phyloP scores from a whole-genome alignment of 2,113 vertebrate species.

The Pomatostomus ruficeps region DNA sequence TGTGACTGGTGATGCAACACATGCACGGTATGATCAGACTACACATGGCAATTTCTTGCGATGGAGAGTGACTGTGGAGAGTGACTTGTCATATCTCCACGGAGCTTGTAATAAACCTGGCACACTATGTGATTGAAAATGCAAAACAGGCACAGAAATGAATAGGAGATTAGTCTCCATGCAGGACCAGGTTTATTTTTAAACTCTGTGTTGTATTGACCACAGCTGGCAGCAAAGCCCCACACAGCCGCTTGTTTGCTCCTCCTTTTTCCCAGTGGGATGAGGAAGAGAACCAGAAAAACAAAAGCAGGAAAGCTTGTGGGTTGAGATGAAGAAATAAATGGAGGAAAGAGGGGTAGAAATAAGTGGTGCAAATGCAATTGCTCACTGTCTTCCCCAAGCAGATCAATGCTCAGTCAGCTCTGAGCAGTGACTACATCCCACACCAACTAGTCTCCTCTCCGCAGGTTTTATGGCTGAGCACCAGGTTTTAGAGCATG shows the following conservation, averaged over 20 bases:
- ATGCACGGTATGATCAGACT: not conserved
- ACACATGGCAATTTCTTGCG: accelerated
- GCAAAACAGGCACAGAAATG: not conserved
- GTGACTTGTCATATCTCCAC: not conserved
- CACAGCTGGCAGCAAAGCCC: not conserved
- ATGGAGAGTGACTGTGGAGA: not conserved
- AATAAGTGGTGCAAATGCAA: not conserved
- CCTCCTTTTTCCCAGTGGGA: not conserved
- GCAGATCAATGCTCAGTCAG: not conserved
- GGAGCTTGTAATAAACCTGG: not conserved
- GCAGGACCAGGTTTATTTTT: not conserved
- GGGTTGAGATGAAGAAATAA: not conserved
- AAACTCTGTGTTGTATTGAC: not conserved
- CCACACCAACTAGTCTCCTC: not conserved
- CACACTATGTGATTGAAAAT: not conserved
- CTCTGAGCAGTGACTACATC: not conserved
- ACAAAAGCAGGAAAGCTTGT: not conserved
- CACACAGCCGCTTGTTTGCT: not conserved
- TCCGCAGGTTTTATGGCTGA: not conserved
- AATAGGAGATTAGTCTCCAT: not conserved
- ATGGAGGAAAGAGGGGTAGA: not conserved
- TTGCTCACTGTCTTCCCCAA: not conserved
- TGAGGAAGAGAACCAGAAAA: not conserved
- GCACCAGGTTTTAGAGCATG: not conserved
- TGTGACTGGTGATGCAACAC: not conserved